Base-by-base conservation (phyloP, 2,113 vertebrate genomes). In the Oryzias javanicus region DNA sequence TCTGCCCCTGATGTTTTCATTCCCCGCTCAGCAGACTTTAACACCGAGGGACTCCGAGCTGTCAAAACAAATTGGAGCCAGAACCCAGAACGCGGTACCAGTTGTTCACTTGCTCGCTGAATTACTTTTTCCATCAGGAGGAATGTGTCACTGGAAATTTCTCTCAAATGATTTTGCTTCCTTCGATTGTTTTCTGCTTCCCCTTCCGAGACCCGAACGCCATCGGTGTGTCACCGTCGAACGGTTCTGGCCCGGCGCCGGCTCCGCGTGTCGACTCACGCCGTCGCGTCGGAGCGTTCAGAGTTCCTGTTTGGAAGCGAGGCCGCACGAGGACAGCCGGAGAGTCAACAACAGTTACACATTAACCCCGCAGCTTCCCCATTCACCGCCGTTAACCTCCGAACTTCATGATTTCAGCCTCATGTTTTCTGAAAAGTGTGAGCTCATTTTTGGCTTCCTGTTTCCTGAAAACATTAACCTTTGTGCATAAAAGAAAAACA, bases 41-140 rank as follows among this genome's bases (percentile, higher is more conserved):
- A 86, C 83, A 86, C 44, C 50, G 64, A 87, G 61, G 57, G 67
- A 66, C 67, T 78, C 46, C 10, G 35, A 78, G 64, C 73, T 86
- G 85, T 82, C 85, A 70, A 50, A 79, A 76, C 74, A 82, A 14
- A 84, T 82, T 72, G 75, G 42, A 60, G 56, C 25, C 64, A 74
- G 55, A 58, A 61, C 29, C 16, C 35, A 60, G 42, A 70, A 35
- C 59, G 29, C 35, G 49, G 15, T 55, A 66, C 45, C 61, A 60
- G 54, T 59, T 47, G 18, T 45, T 54, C 18, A 1, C 55, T 18
- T 55, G 52, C 53, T 59, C 42, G 42, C 19, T 70, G 70, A 64
- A 14, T 42, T 55, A 44, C 48, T 55, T 52, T 67, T 69, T 54
- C 58, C 47, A 24, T 50, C 24, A 22, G 52, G 50, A 18, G 25